Percentiles rank a stretch among this genome's conserved stretches.
Conservation (phyloP, 2,888 invertebrate genomes). For the Coenonympha arcania region DNA sequence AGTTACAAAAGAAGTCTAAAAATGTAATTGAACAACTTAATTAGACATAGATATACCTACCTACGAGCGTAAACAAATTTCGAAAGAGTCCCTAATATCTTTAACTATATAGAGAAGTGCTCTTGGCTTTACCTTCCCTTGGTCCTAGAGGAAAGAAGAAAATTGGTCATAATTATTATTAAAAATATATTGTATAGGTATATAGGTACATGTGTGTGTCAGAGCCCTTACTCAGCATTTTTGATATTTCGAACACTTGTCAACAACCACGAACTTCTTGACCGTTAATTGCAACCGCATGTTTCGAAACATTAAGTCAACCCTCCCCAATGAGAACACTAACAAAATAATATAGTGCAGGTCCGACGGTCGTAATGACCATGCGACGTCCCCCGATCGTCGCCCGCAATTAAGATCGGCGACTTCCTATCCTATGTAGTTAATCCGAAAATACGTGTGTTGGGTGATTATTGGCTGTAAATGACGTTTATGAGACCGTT, state of each 20-base stretch:
- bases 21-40: no score
- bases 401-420: conserved; percentile 66
- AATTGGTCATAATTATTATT: no score
- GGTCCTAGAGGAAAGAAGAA: no score
- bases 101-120: no score
- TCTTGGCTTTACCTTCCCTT: no score
- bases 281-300: conserved; percentile 34
- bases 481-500: conserved; percentile 46
- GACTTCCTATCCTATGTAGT: conserved; percentile 65
- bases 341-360: conserved; percentile 64
- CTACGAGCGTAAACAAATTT: no score
- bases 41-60: no score
- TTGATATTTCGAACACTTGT: neutral
- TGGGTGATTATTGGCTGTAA: conserved; percentile 67
- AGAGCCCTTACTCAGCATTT: no score
- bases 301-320: conserved; percentile 41
- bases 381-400: conserved; percentile 50
- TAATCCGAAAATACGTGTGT: conserved; percentile 71
- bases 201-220: no score
- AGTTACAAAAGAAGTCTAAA: no score
- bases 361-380: conserved; percentile 56
- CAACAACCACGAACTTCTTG: conserved; percentile 10
- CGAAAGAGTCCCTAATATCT: no score
- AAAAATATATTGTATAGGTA: no score
- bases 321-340: conserved; percentile 57